Conservation (phyloP, 2,113 vertebrate species). For the Clarias gariepinus region DNA sequence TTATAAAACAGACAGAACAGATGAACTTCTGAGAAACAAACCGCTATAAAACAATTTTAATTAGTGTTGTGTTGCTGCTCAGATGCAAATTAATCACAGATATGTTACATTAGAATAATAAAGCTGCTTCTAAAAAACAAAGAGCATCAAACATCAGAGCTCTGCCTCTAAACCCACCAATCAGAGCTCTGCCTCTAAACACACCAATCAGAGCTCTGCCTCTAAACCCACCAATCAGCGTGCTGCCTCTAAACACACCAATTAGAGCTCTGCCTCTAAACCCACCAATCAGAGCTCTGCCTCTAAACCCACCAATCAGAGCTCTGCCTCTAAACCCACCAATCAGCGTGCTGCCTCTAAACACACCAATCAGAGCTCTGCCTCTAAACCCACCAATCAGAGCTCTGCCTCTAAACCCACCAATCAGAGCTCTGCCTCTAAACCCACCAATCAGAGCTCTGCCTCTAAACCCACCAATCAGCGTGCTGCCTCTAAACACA, state of each 20-base stretch:
- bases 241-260: not conserved
- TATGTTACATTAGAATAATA: no score
- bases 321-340: not conserved
- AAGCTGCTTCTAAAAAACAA: not conserved
- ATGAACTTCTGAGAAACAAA: no score
- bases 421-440: no score
- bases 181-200: not conserved
- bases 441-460: slow-evolving; percentile 38
- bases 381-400: not conserved
- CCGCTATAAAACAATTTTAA: no score
- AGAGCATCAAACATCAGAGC: not conserved
- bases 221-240: not conserved
- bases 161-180: not conserved
- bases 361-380: not conserved
- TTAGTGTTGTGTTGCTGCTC: no score
- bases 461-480: slow-evolving; percentile 38
- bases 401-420: not conserved
- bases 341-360: not conserved
- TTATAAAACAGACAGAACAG: no score
- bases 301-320: not conserved
- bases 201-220: not conserved
- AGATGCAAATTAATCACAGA: no score
- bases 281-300: not conserved
- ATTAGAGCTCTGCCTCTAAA: not conserved
- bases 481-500: not conserved